phyloP scores from a whole-genome alignment of 2,797 vertebrate species.

The Sarcoramphus papa region DNA sequence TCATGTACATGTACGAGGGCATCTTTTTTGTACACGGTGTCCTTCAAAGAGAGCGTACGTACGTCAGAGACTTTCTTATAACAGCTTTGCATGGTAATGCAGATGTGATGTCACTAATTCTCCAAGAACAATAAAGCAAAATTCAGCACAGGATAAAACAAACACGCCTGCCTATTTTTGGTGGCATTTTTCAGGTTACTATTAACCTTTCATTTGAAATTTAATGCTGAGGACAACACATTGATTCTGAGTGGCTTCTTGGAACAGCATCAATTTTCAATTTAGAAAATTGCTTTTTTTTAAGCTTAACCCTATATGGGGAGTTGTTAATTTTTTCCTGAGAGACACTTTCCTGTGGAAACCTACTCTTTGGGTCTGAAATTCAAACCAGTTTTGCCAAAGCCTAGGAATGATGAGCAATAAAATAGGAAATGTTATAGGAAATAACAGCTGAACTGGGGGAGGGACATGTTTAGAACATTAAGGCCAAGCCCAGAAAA shows the following conservation, averaged over 20 bases:
- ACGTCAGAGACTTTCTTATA: neutral
- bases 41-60: neutral
- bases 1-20: neutral
- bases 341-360: neutral
- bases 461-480: neutral
- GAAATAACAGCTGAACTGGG: neutral
- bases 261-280: slow-evolving; percentile 26
- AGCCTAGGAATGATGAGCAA: neutral
- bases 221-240: neutral
- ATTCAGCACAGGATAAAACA: neutral
- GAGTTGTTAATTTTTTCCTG: neutral
- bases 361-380: neutral
- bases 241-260: slow-evolving; percentile 1
- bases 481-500: neutral
- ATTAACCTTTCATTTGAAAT: slow-evolving; percentile 34
- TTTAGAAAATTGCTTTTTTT: neutral
- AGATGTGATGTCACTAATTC: neutral
- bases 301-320: neutral
- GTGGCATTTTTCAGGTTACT: neutral
- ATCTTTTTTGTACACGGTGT: neutral
- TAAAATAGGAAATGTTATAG: neutral
- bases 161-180: neutral
- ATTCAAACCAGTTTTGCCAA: neutral
- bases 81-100: neutral
- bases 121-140: neutral